A percentile compares a stretch with the other conserved stretches of the same genome.
These are phyloP conservation scores for Atlantisia rogersi DNA, from an alignment of 2,113 vertebrate genomes.

Conservation along the genomic window DNA sequence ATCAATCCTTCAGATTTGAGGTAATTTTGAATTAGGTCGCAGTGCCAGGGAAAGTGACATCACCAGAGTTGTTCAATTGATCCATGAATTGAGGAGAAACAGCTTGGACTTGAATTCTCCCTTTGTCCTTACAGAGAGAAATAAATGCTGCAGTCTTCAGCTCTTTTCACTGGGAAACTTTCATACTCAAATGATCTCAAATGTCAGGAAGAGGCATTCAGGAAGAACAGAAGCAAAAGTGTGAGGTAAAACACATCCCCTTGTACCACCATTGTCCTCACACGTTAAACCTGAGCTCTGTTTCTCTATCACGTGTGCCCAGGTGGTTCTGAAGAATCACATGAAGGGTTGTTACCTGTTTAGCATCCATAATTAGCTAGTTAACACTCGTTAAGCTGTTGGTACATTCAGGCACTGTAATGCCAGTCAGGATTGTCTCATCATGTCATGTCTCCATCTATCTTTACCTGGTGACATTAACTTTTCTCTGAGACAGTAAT, in stretches of 20 bases:
- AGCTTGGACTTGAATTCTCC: neutral
- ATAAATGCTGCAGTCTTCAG: neutral
- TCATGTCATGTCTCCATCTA: neutral
- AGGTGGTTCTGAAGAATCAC: neutral
- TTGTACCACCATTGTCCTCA: neutral
- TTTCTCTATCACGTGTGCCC: neutral
- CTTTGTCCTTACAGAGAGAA: constrained; percentile 19
- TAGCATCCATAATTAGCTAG: neutral
- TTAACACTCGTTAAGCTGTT: neutral
- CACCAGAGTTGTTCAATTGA: constrained; percentile 28
- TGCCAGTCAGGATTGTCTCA: neutral
- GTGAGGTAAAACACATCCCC: neutral
- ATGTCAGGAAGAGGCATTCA: neutral
- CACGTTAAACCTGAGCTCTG: neutral
- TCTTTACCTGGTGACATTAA: neutral
- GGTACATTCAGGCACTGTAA: neutral
- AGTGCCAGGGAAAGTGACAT: constrained; percentile 52
- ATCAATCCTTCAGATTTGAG: constrained; percentile 51
- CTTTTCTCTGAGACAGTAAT: neutral
- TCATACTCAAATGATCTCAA: neutral
- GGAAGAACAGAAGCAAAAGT: neutral
- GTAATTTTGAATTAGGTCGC: constrained; percentile 49
- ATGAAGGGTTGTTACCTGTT: neutral
- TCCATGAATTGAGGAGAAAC: constrained; percentile 23
- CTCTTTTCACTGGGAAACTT: neutral